Conservation (phyloP, 2,113 vertebrate genomes). For the Lycaon pictus region DNA sequence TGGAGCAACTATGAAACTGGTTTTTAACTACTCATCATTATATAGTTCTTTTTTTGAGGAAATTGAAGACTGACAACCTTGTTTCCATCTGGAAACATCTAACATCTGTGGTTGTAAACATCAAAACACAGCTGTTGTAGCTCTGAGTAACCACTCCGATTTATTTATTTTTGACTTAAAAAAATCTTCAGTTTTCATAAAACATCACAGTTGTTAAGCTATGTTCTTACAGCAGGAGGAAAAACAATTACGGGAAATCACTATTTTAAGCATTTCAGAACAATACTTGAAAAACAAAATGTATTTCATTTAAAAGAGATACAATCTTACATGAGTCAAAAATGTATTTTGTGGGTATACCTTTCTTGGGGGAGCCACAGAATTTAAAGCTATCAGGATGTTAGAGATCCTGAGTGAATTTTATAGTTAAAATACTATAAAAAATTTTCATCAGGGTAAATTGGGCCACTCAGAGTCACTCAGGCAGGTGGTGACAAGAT, state of each 20-base stretch:
- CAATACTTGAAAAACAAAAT: background rate
- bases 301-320: background rate
- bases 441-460: background rate
- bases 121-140: conserved; percentile 78
- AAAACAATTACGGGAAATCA: conserved; percentile 72
- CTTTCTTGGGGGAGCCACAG: background rate
- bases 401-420: background rate
- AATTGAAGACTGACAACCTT: conserved; percentile 77
- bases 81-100: conserved; percentile 80
- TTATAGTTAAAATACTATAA: background rate
- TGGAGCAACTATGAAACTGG: conserved; percentile 16
- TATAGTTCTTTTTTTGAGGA: conserved; percentile 65
- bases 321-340: background rate
- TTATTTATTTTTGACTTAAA: conserved; percentile 82
- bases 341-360: background rate
- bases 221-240: conserved; percentile 64
- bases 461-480: background rate
- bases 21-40: conserved; percentile 61
- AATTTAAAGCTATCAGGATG: background rate
- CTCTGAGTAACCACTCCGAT: conserved; percentile 76
- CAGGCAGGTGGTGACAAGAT: background rate
- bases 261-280: conserved; percentile 63
- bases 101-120: conserved; percentile 82
- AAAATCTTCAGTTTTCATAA: conserved; percentile 77
- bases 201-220: conserved; percentile 75